A percentile compares a stretch with the other conserved stretches of the same genome.
phyloP scores from a whole-genome alignment of 2,113 vertebrate genomes.

The Raphicerus campestris region DNA sequence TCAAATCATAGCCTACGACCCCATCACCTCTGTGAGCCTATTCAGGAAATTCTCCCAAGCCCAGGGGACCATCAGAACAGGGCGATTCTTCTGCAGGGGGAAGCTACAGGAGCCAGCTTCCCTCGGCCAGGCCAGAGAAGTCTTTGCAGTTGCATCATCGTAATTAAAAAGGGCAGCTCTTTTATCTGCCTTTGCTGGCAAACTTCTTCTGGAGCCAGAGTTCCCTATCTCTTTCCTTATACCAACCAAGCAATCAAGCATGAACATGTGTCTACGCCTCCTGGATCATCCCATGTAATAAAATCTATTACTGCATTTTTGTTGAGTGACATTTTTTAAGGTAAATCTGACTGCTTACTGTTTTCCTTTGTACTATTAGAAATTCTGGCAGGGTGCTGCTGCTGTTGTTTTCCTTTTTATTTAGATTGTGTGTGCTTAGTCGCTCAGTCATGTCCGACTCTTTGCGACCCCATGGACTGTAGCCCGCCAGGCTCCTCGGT shows the following conservation, averaged over 20 bases:
- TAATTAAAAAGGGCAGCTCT: conserved; percentile 43
- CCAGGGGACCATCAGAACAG: conserved; percentile 3
- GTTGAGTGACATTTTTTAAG: neutral
- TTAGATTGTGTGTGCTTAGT: neutral
- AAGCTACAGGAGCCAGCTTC: conserved; percentile 33
- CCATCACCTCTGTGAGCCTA: neutral
- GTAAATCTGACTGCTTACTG: neutral
- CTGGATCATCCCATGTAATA: neutral
- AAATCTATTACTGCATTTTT: neutral
- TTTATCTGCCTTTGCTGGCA: conserved; percentile 1
- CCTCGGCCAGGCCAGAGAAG: neutral
- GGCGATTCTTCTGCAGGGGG: neutral
- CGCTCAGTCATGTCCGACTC: neutral
- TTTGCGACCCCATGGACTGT: neutral
- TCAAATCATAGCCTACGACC: neutral
- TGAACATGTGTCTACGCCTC: neutral
- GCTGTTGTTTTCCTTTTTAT: neutral
- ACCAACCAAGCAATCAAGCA: neutral
- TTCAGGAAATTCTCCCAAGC: conserved; percentile 12
- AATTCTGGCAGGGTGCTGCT: neutral
- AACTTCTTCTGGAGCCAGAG: neutral
- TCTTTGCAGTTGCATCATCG: conserved; percentile 35
- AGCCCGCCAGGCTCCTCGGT: neutral
- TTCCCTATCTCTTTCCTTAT: neutral
- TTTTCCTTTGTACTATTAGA: neutral